Conservation (phyloP, 2,113 vertebrate species). For the Arvicanthis niloticus region DNA sequence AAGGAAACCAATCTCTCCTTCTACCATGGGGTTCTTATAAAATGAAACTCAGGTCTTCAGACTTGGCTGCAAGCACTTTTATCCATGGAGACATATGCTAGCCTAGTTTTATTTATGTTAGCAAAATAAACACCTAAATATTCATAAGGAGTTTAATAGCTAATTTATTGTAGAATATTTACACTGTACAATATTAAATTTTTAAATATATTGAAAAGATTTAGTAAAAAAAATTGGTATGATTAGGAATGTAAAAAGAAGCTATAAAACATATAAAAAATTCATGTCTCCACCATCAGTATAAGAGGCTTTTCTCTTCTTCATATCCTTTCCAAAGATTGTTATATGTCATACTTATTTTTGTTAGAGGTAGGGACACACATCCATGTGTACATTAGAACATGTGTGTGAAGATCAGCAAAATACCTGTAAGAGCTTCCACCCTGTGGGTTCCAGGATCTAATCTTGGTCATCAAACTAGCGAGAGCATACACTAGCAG, state of each 20-base stretch:
- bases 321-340: not conserved
- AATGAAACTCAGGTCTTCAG: not conserved
- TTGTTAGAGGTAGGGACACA: not conserved
- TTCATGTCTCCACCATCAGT: not conserved
- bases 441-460: not conserved
- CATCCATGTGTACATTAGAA: not conserved
- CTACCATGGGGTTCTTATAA: no score
- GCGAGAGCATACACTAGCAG: no score
- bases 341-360: not conserved
- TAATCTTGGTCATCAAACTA: not conserved
- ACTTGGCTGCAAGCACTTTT: not conserved
- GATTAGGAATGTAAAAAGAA: not conserved
- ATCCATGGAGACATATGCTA: no score
- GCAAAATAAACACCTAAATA: not conserved
- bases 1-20: not conserved
- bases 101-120: not conserved
- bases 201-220: not conserved
- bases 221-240: not conserved
- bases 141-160: not conserved
- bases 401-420: not conserved
- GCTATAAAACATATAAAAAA: not conserved
- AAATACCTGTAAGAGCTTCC: not conserved
- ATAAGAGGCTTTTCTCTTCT: not conserved
- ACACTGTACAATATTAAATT: not conserved
- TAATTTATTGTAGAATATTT: not conserved